phyloP scores from a whole-genome alignment of 2,797 vertebrate genomes.

The Agapornis canus region DNA sequence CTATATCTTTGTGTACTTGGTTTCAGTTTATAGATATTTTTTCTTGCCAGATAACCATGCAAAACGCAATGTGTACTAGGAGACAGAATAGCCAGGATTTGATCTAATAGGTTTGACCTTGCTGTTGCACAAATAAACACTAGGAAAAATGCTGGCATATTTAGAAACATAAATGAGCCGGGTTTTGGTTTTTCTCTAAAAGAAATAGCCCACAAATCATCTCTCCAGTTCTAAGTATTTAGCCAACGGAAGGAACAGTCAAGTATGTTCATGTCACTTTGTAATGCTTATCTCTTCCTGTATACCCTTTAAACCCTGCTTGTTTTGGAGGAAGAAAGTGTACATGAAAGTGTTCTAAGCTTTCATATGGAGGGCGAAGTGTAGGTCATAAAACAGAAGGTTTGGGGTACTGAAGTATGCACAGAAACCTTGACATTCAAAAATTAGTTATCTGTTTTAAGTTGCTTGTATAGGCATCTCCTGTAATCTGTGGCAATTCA shows the following conservation, averaged over 20 bases:
- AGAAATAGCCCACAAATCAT: not conserved
- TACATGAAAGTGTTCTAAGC: not conserved
- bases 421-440: not conserved
- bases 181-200: not conserved
- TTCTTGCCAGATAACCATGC: not conserved
- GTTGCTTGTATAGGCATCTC: not conserved
- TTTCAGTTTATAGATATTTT: not conserved
- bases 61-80: not conserved
- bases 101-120: not conserved
- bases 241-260: constrained; percentile 20
- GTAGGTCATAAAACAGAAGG: not conserved
- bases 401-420: not conserved
- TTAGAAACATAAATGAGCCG: not conserved
- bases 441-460: not conserved
- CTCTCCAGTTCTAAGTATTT: not conserved
- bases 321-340: not conserved
- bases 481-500: not conserved
- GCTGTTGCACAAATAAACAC: not conserved
- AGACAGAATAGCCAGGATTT: not conserved
- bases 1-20: not conserved
- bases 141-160: not conserved
- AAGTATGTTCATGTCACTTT: constrained; percentile 36
- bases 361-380: not conserved
- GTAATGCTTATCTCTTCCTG: constrained; percentile 61
- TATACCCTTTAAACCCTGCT: not conserved